Conservation (phyloP, 2,888 invertebrate species). For the Orthonevra nobilis region DNA sequence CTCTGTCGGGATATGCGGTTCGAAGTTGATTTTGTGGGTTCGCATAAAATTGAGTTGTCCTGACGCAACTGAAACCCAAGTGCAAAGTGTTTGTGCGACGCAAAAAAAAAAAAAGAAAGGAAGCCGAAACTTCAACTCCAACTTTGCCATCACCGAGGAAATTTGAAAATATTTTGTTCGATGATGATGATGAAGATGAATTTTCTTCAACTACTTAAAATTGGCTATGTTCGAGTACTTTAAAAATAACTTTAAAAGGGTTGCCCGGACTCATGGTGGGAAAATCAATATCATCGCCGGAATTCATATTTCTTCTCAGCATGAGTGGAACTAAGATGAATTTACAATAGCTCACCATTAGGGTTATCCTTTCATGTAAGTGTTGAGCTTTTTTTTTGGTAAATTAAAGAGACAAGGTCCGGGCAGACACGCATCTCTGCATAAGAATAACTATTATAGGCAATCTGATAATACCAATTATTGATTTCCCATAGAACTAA, state of each 20-base stretch:
- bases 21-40: constrained; percentile 15
- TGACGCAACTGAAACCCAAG: constrained; percentile 1
- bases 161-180: too few relatives aligned
- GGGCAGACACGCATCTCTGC: too few relatives aligned
- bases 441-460: too few relatives aligned
- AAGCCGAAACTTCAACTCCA: background rate
- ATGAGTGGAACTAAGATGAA: constrained; percentile 30
- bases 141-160: constrained; percentile 10
- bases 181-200: constrained; percentile 8
- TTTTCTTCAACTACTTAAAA: background rate
- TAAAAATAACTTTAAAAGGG: constrained; percentile 28
- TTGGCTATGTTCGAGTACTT: constrained; percentile 9
- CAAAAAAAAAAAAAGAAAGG: background rate
- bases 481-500: too few relatives aligned
- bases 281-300: constrained; percentile 54
- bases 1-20: constrained; percentile 14
- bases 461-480: too few relatives aligned
- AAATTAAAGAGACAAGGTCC: too few relatives aligned
- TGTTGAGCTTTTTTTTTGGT: constrained; percentile 66
- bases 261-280: constrained; percentile 3
- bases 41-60: constrained; percentile 50
- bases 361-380: constrained; percentile 66
- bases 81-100: too few relatives aligned
- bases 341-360: constrained; percentile 56
- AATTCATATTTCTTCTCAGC: background rate